A percentile compares a stretch with the other conserved stretches of the same genome.
Evolutionary conservation across 53 echinoderm and acorn worm species (phyloP).

Genomic region (Paracentrotus lividus): DNA sequence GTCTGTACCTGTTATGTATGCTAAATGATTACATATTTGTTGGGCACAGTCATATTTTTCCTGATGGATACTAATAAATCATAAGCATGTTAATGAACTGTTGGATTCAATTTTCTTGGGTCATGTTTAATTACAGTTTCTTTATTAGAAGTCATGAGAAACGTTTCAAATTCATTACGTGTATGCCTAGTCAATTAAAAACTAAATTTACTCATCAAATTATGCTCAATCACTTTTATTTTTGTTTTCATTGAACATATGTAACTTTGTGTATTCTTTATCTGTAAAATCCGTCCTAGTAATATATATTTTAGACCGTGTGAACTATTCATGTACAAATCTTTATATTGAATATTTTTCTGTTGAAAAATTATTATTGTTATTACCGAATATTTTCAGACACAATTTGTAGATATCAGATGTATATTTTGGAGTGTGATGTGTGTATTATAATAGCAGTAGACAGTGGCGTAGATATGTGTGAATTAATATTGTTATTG

Average conservation of each 20-base stretch:
- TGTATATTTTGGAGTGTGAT: conserved; percentile 5
- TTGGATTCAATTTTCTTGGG: background rate
- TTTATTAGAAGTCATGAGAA: background rate
- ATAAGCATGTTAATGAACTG: background rate
- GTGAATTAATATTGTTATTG: too few species aligned
- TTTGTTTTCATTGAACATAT: background rate
- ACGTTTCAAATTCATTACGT: background rate
- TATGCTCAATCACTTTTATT: background rate
- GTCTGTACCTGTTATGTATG: too few species aligned
- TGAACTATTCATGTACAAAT: background rate
- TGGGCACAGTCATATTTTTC: too few species aligned
- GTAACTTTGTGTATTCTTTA: background rate
- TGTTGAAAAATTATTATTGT: background rate
- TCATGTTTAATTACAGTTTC: background rate
- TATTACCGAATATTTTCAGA: background rate
- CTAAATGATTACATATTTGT: too few species aligned
- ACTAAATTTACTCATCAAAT: background rate
- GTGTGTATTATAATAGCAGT: background rate
- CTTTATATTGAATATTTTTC: background rate
- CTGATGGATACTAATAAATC: background rate
- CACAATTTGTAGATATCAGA: background rate
- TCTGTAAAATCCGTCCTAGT: conserved; percentile 16
- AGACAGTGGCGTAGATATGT: too few species aligned
- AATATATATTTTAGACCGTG: background rate
- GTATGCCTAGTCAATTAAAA: background rate